These are phyloP conservation scores for Mustela lutreola DNA, from an alignment of 2,113 vertebrate species.

Conservation along the genomic window DNA sequence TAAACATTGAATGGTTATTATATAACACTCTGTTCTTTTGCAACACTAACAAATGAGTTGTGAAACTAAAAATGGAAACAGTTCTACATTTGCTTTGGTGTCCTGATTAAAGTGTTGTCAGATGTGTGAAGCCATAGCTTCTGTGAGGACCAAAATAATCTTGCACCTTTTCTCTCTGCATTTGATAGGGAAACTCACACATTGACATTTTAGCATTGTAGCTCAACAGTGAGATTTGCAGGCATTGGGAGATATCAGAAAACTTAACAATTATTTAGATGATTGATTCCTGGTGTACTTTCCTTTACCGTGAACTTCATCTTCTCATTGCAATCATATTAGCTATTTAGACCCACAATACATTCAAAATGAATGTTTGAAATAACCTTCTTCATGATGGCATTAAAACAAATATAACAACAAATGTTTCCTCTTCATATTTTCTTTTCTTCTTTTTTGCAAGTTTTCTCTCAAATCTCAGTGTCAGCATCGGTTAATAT, in stretches of 20 bases:
- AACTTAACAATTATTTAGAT: neutral
- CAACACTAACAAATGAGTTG: slow-evolving; percentile 58
- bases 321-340: neutral
- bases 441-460: neutral
- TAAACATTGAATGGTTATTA: slow-evolving; percentile 70
- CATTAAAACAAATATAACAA: neutral
- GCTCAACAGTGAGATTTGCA: neutral
- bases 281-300: neutral
- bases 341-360: neutral
- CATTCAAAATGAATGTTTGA: neutral
- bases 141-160: slow-evolving; percentile 69
- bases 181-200: neutral
- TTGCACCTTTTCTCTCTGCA: slow-evolving; percentile 67
- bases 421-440: neutral
- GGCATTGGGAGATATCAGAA: neutral
- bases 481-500: neutral
- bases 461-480: neutral
- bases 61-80: slow-evolving; percentile 76
- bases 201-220: neutral
- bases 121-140: slow-evolving; percentile 67
- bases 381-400: neutral
- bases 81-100: slow-evolving; percentile 66
- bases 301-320: neutral
- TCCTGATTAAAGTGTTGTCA: slow-evolving; percentile 80
- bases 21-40: slow-evolving; percentile 63